Evolutionary conservation across 2,113 vertebrate genomes (phyloP), one percentile per base, ranked within the genome.

Genomic region (Lasiurus cinereus): DNA sequence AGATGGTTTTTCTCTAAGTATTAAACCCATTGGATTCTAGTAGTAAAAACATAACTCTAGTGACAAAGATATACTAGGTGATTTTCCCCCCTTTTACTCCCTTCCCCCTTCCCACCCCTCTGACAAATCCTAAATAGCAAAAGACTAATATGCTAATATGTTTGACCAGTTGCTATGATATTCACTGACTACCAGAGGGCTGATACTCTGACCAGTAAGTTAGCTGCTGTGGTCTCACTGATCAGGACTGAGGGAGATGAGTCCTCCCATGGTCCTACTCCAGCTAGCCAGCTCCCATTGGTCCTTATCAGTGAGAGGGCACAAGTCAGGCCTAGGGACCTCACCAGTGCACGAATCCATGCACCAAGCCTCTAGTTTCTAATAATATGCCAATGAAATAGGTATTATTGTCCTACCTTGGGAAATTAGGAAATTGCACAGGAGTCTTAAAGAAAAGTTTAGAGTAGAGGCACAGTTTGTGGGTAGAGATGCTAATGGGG

Each of bases 401-500:
- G 29, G 5, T 83, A 66, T 87, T 46, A 78, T 16, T 79, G 18
- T 59, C 29, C 1, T 18, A 86, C 24, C 77, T 93, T 95, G 78
- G 33, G 8, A 87, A 69, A 39, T 48, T 27, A 90, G 33, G 36
- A 64, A 62, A 43, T 13, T 10, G 1, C 33, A 59, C 18, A 43
- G 8, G 36, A 16, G 13, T 36, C 69, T 83, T 88, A 39, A 27
- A 70, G 31, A 22, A 19, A 43, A 46, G 10, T 3, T 16, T 21
- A 62, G 43, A 59, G 0, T 3, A 43, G 9, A n/a, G 31, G 11
- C 21, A 82, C 6, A 13, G 11, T 86, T 2, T 70, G 9, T 21
- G 39, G 6, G 6, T 36, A 48, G 7, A 54, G n/a, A 27, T 3
- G 33, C 5, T 36, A 8, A 1, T 8, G 2, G 18, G 7, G 7